Evolutionary conservation across 2,888 invertebrate species (phyloP).

Genomic region (Spilosoma lubricipeda): DNA sequence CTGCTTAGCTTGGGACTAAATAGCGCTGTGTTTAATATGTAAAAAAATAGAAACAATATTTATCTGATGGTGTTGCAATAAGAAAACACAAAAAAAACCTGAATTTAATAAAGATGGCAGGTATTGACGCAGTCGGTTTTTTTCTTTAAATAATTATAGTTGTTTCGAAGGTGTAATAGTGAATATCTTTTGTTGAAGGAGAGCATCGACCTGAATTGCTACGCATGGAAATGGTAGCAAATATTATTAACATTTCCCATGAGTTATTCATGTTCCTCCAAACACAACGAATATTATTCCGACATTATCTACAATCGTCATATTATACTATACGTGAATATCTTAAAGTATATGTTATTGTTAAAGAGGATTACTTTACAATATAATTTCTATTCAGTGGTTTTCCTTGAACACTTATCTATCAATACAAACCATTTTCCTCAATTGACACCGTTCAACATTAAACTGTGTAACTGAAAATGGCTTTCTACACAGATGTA

Average conservation of each 20-base stretch:
- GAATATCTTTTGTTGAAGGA: slow-evolving; percentile 2
- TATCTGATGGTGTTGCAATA: too few species aligned
- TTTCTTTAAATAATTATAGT: not conserved
- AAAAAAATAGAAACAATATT: too few species aligned
- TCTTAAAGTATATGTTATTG: slow-evolving; percentile 9
- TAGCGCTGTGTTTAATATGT: too few species aligned
- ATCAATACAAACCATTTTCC: not conserved
- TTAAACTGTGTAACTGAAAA: not conserved
- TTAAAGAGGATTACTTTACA: not conserved
- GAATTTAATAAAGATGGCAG: too few species aligned
- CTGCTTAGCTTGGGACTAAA: too few species aligned
- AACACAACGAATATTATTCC: slow-evolving; percentile 52
- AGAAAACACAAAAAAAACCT: too few species aligned
- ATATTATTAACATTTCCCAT: slow-evolving; percentile 68
- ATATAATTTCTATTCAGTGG: slow-evolving; percentile 8
- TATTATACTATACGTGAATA: slow-evolving; percentile 22
- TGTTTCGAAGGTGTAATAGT: not conserved
- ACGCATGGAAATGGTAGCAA: slow-evolving; percentile 63
- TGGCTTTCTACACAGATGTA: not conserved
- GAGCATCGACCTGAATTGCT: slow-evolving; percentile 59
- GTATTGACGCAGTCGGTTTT: too few species aligned
- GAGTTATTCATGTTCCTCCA: slow-evolving; percentile 70
- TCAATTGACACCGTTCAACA: not conserved
- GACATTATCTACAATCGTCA: slow-evolving; percentile 13
- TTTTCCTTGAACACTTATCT: not conserved